Evolutionary conservation across 1,140 invertebrate genomes (phyloP).

Genomic region (Cherax destructor): DNA sequence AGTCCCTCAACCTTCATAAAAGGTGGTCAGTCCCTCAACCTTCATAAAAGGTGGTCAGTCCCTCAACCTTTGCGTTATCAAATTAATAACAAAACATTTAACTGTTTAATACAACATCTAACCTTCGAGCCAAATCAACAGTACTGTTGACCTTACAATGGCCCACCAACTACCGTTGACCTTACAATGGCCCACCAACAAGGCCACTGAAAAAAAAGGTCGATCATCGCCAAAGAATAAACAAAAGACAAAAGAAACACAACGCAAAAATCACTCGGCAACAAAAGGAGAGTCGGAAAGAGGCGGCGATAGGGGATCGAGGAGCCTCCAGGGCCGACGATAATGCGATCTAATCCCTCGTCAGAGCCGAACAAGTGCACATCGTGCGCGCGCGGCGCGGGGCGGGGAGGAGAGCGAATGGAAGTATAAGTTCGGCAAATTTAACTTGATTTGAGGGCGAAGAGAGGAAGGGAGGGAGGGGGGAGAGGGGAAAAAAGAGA

Average conservation of each 20-base stretch:
- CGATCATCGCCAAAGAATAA: neutral
- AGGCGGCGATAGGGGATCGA: neutral
- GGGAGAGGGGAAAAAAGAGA: too few relatives aligned
- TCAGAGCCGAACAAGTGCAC: conserved; percentile 55
- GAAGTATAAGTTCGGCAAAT: conserved; percentile 57
- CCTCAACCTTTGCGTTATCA: too few relatives aligned
- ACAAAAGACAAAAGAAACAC: neutral
- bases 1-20: too few relatives aligned
- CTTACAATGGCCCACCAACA: too few relatives aligned
- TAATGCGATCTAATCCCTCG: conserved; percentile 61
- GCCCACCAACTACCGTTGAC: too few relatives aligned
- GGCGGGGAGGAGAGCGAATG: neutral
- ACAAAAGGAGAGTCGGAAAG: neutral
- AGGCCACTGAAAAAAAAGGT: too few relatives aligned
- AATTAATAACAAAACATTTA: too few relatives aligned
- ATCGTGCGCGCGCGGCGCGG: conserved; percentile 22
- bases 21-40: too few relatives aligned
- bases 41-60: too few relatives aligned
- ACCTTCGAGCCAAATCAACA: too few relatives aligned
- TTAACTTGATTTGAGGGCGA: conserved; percentile 55
- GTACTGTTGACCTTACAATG: too few relatives aligned
- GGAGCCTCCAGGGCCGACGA: conserved; percentile 2
- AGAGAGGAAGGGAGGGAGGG: neutral
- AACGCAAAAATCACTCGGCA: neutral
- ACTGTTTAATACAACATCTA: too few relatives aligned